phyloP scores from a whole-genome alignment of 2,113 vertebrate species.

The Psophia crepitans region DNA sequence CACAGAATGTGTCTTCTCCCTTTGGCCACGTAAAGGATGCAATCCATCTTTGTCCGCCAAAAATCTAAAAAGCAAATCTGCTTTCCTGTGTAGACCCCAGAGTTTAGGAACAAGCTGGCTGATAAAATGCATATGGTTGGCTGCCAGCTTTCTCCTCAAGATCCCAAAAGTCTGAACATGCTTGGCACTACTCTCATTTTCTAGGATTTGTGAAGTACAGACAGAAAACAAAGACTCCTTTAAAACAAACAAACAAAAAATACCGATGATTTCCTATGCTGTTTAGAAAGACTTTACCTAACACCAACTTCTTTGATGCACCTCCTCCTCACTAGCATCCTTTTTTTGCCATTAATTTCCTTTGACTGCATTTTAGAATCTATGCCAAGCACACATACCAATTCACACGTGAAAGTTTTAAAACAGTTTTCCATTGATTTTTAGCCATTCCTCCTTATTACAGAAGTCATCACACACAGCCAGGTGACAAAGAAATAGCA shows the following conservation, averaged over 20 bases:
- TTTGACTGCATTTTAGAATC: not conserved
- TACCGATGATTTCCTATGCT: not conserved
- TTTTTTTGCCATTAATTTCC: conserved; percentile 23
- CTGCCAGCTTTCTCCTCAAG: not conserved
- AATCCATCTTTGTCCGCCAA: conserved; percentile 13
- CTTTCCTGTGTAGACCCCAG: not conserved
- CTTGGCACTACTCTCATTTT: not conserved
- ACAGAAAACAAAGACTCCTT: not conserved
- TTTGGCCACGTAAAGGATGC: not conserved
- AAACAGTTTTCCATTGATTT: conserved; percentile 47
- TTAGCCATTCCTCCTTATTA: conserved; percentile 34
- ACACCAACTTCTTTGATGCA: not conserved
- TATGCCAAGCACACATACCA: conserved; percentile 20
- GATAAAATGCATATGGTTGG: not conserved
- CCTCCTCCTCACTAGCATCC: not conserved
- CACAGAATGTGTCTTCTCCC: not conserved
- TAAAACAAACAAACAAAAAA: not conserved
- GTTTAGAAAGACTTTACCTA: not conserved
- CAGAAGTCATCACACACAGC: conserved; percentile 10
- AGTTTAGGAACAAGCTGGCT: conserved; percentile 9
- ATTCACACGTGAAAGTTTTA: not conserved
- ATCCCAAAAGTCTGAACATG: not conserved
- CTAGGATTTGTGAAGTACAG: not conserved
- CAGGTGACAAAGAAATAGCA: conserved; percentile 1
- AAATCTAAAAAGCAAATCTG: conserved; percentile 13